Conservation (phyloP, 2,888 invertebrate species). For the Heliconius charithonia region DNA sequence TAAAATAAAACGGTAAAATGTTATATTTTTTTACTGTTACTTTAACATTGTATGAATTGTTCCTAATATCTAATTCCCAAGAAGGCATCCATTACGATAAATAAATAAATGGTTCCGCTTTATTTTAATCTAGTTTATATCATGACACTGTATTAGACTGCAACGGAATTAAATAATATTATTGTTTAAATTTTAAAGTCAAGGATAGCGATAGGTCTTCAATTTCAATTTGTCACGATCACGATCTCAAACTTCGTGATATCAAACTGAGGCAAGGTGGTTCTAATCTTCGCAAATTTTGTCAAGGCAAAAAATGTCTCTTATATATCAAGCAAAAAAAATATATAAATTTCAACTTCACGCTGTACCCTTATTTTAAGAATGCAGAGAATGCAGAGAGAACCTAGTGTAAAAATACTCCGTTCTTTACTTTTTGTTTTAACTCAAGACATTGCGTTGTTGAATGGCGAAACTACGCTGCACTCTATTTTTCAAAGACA, state of each 20-base stretch:
- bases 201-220: conserved; percentile 72
- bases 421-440: too few species aligned
- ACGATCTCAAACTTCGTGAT: conserved; percentile 61
- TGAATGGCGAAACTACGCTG: too few species aligned
- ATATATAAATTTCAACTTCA: too few species aligned
- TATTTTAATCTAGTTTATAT: conserved; percentile 44
- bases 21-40: too few species aligned
- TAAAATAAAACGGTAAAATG: too few species aligned
- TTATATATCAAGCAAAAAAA: neutral
- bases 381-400: too few species aligned
- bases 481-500: too few species aligned
- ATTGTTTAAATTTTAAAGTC: conserved; percentile 74
- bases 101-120: conserved; percentile 46
- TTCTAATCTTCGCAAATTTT: conserved; percentile 55
- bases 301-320: conserved; percentile 34
- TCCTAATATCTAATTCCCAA: neutral
- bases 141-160: conserved; percentile 62
- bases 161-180: conserved; percentile 57
- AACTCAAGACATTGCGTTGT: too few species aligned
- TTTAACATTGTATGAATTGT: neutral
- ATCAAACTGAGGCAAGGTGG: conserved; percentile 61
- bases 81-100: conserved; percentile 1
- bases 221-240: conserved; percentile 76
- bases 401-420: too few species aligned
- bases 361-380: too few species aligned